Evolutionary conservation across 92 coral and sea anemone species (phyloP).

Genomic region (Phenganax stokvisi): DNA sequence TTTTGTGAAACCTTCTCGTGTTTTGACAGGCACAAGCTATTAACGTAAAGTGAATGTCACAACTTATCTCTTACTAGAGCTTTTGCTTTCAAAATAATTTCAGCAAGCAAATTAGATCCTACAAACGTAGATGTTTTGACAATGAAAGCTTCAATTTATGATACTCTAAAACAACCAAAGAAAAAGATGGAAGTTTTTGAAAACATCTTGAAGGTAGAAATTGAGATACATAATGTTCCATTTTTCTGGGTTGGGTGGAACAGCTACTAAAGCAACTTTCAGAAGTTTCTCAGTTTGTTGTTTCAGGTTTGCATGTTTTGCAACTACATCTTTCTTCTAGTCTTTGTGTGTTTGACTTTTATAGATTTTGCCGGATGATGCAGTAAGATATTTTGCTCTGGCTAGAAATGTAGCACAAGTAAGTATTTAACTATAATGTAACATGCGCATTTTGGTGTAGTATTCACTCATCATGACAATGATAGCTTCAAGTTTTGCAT

Average conservation of each 20-base stretch:
- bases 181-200: slow-evolving; percentile 81
- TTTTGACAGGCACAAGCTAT: not conserved
- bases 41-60: not conserved
- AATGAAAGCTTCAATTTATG: slow-evolving; percentile 82
- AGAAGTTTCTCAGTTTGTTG: not conserved
- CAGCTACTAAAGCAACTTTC: too few relatives aligned
- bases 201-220: slow-evolving; percentile 57
- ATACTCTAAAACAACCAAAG: slow-evolving; percentile 72
- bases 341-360: not conserved
- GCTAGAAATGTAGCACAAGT: slow-evolving; percentile 83
- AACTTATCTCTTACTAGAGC: not conserved
- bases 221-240: too few relatives aligned
- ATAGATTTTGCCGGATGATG: slow-evolving; percentile 66
- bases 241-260: not conserved
- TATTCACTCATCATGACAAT: not conserved
- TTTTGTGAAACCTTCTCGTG: too few relatives aligned
- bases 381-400: slow-evolving; percentile 68
- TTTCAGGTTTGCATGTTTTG: too few relatives aligned
- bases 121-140: slow-evolving; percentile 60
- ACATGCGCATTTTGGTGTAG: not conserved
- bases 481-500: not conserved
- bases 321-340: too few relatives aligned
- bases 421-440: not conserved
- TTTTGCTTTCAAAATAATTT: not conserved
- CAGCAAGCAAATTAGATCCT: slow-evolving; percentile 82